Conservation (phyloP, 2,797 vertebrate genomes). For the Periophthalmus magnuspinnatus region DNA sequence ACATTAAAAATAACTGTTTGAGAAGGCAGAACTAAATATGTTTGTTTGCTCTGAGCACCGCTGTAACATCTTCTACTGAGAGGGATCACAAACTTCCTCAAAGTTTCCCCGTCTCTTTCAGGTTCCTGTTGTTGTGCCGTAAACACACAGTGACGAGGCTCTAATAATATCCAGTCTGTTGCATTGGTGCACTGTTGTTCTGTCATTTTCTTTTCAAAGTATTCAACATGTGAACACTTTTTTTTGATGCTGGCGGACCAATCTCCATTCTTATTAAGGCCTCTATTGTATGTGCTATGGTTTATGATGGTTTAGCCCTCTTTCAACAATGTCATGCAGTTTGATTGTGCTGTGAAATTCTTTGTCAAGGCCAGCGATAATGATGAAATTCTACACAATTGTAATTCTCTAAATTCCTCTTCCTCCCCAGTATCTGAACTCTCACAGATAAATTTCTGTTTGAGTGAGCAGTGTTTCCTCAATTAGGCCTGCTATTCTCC, state of each 20-base stretch:
- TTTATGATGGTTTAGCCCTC: not conserved
- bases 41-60: conserved; percentile 3
- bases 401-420: conserved; percentile 24
- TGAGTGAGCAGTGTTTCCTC: conserved; percentile 48
- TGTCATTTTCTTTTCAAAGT: conserved; percentile 22
- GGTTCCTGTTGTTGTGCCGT: conserved; percentile 6
- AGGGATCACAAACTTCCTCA: conserved; percentile 31
- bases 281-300: conserved; percentile 1
- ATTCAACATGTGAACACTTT: conserved; percentile 32
- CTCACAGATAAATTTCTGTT: conserved; percentile 58
- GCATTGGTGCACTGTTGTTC: conserved; percentile 14
- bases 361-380: conserved; percentile 9
- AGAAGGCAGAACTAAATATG: not conserved
- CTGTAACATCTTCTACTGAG: conserved; percentile 13
- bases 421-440: conserved; percentile 29
- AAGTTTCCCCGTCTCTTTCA: conserved; percentile 16
- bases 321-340: conserved; percentile 10
- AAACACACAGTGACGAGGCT: conserved; percentile 7
- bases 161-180: conserved; percentile 12
- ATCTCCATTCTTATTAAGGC: not conserved
- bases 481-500: conserved; percentile 55
- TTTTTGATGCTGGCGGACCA: not conserved
- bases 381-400: conserved; percentile 12
- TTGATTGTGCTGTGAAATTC: conserved; percentile 13
- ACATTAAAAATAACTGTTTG: conserved; percentile 10